Evolutionary conservation across 2,888 invertebrate species (phyloP).

Genomic region (Meloe dianella): DNA sequence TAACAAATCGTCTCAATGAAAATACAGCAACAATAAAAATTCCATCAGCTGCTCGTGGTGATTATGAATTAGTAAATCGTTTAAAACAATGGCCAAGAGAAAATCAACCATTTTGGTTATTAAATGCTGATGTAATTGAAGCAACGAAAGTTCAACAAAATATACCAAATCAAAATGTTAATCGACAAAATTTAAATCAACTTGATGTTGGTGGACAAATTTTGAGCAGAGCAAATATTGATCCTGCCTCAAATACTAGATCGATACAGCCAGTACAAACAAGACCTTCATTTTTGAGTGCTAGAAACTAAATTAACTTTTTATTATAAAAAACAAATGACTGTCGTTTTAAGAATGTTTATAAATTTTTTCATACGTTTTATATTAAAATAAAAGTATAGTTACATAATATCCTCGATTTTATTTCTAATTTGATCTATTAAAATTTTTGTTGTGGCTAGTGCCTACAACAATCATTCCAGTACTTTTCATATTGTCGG

Average conservation of each 20-base stretch:
- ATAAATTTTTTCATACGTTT: not conserved
- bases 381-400: not conserved
- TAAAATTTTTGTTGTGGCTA: too few relatives aligned
- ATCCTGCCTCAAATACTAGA: slow-evolving; percentile 18
- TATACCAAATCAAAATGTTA: slow-evolving; percentile 39
- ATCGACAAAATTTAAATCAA: too few relatives aligned
- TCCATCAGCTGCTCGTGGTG: slow-evolving; percentile 72
- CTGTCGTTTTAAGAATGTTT: slow-evolving; percentile 17
- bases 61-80: slow-evolving; percentile 67
- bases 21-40: slow-evolving; percentile 58
- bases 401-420: too few relatives aligned
- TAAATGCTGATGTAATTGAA: slow-evolving; percentile 73
- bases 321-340: slow-evolving; percentile 10
- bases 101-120: slow-evolving; percentile 74
- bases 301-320: slow-evolving; percentile 13
- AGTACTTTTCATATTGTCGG: too few relatives aligned
- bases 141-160: slow-evolving; percentile 57
- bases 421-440: too few relatives aligned
- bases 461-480: too few relatives aligned
- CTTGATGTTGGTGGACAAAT: too few relatives aligned
- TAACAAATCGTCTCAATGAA: slow-evolving; percentile 65
- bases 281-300: slow-evolving; percentile 28
- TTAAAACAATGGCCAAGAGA: slow-evolving; percentile 70
- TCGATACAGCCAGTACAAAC: slow-evolving; percentile 28
- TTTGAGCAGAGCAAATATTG: slow-evolving; percentile 18